phyloP scores from a whole-genome alignment of 2,797 vertebrate species.

The Erethizon dorsatum region DNA sequence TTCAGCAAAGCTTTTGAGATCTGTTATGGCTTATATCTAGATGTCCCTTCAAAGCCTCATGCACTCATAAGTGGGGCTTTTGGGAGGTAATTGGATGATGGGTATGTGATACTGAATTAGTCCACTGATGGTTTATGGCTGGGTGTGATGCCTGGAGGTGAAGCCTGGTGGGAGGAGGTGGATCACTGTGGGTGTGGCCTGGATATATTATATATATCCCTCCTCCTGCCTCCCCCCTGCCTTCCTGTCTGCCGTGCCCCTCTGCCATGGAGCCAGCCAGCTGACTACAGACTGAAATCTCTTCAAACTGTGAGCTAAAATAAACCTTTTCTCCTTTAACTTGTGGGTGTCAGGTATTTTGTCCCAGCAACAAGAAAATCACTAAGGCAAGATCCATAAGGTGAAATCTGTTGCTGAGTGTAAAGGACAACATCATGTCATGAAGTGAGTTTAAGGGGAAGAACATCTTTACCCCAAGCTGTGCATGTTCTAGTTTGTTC shows the following conservation, averaged over 20 bases:
- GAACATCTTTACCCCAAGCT: background rate
- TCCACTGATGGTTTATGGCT: background rate
- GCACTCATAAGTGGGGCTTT: background rate
- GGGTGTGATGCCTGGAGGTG: background rate
- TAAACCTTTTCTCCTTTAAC: background rate
- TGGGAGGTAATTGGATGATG: background rate
- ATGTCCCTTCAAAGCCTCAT: background rate
- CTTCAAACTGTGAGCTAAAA: background rate
- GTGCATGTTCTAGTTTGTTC: background rate
- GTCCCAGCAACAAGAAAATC: background rate
- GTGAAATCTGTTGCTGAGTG: background rate
- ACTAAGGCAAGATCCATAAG: background rate
- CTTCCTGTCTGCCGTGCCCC: background rate
- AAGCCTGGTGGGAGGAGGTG: background rate
- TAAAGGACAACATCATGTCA: background rate
- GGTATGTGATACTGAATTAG: background rate
- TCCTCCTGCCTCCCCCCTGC: no score
- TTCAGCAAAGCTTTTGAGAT: constrained; percentile 2
- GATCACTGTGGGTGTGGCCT: background rate
- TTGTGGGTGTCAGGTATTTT: background rate
- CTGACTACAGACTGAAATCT: background rate
- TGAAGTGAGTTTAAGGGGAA: background rate
- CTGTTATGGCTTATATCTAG: background rate
- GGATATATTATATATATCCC: no score
- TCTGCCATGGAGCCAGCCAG: background rate